These are phyloP conservation scores for Crypturellus tataupa DNA, from an alignment of 2,797 vertebrate species.

Conservation along the genomic window DNA sequence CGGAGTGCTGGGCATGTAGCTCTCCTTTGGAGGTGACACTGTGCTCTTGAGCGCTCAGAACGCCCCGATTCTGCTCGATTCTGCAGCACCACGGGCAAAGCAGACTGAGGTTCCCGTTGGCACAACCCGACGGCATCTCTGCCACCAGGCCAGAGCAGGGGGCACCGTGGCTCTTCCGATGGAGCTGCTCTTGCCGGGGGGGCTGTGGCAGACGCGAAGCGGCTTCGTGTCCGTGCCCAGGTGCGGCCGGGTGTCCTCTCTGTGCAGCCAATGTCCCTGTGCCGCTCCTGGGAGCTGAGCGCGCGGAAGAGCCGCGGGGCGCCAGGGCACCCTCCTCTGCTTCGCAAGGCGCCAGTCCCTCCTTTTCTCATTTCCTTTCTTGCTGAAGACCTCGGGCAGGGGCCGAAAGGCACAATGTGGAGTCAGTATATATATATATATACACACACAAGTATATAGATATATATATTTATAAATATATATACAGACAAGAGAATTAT, in stretches of 20 bases:
- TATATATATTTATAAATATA: background rate
- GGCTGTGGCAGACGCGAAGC: background rate
- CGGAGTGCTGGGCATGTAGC: background rate
- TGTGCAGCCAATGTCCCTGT: background rate
- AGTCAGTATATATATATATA: background rate
- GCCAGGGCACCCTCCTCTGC: background rate
- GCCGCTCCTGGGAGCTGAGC: background rate
- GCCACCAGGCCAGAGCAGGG: accelerated
- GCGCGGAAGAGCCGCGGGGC: background rate
- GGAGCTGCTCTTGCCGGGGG: background rate
- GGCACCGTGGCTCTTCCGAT: accelerated
- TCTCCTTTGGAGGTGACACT: background rate
- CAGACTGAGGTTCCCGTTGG: accelerated
- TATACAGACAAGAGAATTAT: background rate
- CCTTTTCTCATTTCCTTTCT: background rate
- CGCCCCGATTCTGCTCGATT: background rate
- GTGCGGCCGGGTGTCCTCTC: background rate
- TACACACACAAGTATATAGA: background rate
- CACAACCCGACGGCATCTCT: accelerated
- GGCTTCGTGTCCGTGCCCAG: background rate
- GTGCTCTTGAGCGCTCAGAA: background rate
- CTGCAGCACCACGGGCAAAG: background rate
- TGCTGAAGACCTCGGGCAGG: background rate
- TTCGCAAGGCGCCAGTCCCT: background rate
- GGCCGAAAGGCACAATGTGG: conserved; percentile 3